phyloP scores from a whole-genome alignment of 2,888 invertebrate genomes.

The Anticlea derivata region DNA sequence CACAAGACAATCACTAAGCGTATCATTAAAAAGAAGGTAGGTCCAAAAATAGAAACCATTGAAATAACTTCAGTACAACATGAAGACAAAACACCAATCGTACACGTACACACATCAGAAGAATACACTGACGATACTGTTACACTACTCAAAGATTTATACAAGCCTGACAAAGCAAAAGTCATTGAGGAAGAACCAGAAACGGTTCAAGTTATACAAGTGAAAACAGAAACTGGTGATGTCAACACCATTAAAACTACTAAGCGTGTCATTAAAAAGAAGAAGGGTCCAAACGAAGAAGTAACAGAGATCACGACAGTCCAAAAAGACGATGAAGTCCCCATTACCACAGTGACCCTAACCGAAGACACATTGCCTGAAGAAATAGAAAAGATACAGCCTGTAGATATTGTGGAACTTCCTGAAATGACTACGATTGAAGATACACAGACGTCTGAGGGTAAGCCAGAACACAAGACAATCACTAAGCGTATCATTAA shows the following conservation, averaged over 20 bases:
- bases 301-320: constrained; percentile 41
- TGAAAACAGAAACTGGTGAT: constrained; percentile 45
- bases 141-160: not conserved
- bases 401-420: constrained; percentile 47
- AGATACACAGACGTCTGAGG: constrained; percentile 48
- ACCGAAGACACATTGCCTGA: constrained; percentile 33
- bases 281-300: constrained; percentile 43
- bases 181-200: not conserved
- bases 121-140: not conserved
- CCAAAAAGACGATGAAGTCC: constrained; percentile 43
- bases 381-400: not conserved
- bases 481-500: constrained; percentile 7
- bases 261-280: constrained; percentile 50
- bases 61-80: constrained; percentile 1
- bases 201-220: constrained; percentile 62
- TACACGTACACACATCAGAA: not conserved
- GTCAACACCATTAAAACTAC: constrained; percentile 38
- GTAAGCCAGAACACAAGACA: constrained; percentile 7
- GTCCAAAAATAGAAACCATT: constrained; percentile 10
- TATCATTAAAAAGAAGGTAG: constrained; percentile 24
- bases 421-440: constrained; percentile 54
- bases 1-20: constrained; percentile 1
- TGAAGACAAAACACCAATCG: not conserved
- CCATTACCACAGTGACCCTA: constrained; percentile 38
- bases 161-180: not conserved